Evolutionary conservation across 1,140 invertebrate genomes (phyloP).

Genomic region (Zophobas morio): DNA sequence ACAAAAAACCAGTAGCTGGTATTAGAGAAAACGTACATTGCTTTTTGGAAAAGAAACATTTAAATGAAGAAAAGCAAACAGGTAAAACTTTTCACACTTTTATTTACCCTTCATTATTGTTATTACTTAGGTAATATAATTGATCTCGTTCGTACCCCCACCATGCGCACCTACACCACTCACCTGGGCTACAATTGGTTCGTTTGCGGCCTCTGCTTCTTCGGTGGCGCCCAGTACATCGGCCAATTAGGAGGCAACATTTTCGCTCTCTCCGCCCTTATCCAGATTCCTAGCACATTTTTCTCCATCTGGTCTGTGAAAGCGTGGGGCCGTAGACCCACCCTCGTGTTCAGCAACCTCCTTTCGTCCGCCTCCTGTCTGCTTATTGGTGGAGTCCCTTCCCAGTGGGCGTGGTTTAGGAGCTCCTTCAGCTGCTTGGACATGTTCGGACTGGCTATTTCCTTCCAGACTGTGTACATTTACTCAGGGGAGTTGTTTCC

Average conservation of each 20-base stretch:
- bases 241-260: conserved; percentile 79
- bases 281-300: conserved; percentile 80
- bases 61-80: conserved; percentile 56
- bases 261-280: conserved; percentile 77
- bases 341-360: conserved; percentile 76
- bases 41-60: conserved; percentile 60
- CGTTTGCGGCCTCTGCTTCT: conserved; percentile 82
- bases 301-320: conserved; percentile 78
- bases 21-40: conserved; percentile 69
- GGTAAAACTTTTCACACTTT: not conserved
- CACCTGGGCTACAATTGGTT: conserved; percentile 81
- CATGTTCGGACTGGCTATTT: conserved; percentile 78
- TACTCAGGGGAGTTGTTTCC: conserved; percentile 80
- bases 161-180: conserved; percentile 81
- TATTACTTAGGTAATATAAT: conserved; percentile 67
- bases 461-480: conserved; percentile 78
- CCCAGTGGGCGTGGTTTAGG: conserved; percentile 69
- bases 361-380: conserved; percentile 76
- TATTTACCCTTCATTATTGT: too few species aligned
- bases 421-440: conserved; percentile 76
- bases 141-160: conserved; percentile 81
- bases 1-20: conserved; percentile 70
- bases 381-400: conserved; percentile 72
- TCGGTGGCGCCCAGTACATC: conserved; percentile 83
- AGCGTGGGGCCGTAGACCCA: conserved; percentile 75